These are phyloP conservation scores for Pygoscelis adeliae DNA, from an alignment of 2,113 vertebrate species.

Conservation along the genomic window DNA sequence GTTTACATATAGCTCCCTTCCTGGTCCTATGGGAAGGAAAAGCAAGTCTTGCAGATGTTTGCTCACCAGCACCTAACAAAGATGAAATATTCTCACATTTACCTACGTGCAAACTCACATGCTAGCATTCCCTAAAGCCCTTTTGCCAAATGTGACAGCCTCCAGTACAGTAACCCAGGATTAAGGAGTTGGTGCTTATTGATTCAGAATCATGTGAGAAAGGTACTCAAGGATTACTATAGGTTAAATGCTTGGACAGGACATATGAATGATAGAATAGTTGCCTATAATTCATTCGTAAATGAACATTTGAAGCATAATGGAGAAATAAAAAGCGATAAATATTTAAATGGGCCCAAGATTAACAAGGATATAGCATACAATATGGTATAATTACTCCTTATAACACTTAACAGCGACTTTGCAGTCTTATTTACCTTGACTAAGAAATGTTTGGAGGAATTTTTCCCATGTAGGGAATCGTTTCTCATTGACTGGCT, in stretches of 20 bases:
- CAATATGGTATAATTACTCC: conserved; percentile 60
- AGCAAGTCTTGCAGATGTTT: background rate
- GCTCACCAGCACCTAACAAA: background rate
- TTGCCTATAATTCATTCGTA: conserved; percentile 25
- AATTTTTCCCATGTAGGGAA: conserved; percentile 90
- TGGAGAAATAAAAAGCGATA: conserved; percentile 18
- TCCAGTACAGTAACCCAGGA: background rate
- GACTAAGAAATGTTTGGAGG: conserved; percentile 87
- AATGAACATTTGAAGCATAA: conserved; percentile 41
- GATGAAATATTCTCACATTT: background rate
- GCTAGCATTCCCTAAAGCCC: background rate
- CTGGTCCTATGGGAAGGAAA: background rate
- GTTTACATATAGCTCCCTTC: background rate
- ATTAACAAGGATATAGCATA: conserved; percentile 64
- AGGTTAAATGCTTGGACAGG: background rate
- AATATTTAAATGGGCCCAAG: conserved; percentile 46
- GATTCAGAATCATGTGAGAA: background rate
- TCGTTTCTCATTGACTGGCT: conserved; percentile 83
- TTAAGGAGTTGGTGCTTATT: background rate
- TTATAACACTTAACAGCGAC: conserved; percentile 61
- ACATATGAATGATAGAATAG: background rate
- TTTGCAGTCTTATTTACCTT: conserved; percentile 88
- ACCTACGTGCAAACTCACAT: accelerated
- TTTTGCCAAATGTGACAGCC: background rate
- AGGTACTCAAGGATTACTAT: background rate